These are phyloP conservation scores for Hirundo rustica DNA, from an alignment of 2,797 vertebrate genomes.

Conservation along the genomic window DNA sequence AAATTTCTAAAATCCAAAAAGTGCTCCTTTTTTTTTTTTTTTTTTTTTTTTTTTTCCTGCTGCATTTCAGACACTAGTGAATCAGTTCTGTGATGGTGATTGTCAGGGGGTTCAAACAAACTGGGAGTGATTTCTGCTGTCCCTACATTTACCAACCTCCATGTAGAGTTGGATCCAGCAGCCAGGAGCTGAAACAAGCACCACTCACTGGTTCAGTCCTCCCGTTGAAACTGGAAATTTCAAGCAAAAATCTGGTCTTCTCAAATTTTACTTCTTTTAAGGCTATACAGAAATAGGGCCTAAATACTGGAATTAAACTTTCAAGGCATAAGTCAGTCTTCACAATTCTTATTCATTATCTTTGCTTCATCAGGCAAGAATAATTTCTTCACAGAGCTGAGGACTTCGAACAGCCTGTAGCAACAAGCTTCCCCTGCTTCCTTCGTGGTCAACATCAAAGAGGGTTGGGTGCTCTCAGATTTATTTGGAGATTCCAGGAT, in stretches of 20 bases:
- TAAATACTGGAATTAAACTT: not conserved
- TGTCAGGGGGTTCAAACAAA: not conserved
- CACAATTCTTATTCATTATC: not conserved
- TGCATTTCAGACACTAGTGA: not conserved
- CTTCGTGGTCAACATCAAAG: not conserved
- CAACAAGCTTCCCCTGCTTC: not conserved
- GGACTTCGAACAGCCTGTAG: not conserved
- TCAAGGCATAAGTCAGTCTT: not conserved
- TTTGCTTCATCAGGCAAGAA: not conserved
- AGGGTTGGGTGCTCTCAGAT: not conserved
- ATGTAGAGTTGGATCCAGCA: not conserved
- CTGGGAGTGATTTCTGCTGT: not conserved
- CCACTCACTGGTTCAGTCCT: not conserved
- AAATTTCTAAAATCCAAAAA: not conserved
- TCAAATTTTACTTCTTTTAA: not conserved
- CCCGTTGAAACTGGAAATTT: not conserved
- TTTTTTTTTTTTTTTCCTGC: too few relatives aligned
- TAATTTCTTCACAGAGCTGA: not conserved
- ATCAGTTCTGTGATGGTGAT: not conserved
- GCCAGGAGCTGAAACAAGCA: not conserved
- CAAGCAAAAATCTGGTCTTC: not conserved
- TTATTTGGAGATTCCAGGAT: not conserved
- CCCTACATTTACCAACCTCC: not conserved
- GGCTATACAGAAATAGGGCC: not conserved
- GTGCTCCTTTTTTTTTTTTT: fast-evolving